Evolutionary conservation across 2,113 vertebrate genomes (phyloP).

Genomic region (Lepus europaeus): DNA sequence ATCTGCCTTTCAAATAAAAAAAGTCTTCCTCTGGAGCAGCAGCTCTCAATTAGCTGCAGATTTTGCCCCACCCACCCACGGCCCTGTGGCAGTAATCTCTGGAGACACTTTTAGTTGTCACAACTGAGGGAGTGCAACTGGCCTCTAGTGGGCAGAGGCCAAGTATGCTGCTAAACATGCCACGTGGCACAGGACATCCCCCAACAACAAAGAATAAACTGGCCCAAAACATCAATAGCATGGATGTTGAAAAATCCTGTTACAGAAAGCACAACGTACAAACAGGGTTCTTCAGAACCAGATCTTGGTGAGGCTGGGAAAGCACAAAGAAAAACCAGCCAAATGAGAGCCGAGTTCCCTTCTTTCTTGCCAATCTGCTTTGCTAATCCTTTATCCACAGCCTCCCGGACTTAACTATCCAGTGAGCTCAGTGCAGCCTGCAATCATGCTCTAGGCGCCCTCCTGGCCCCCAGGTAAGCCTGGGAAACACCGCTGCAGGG

Average conservation of each 20-base stretch:
- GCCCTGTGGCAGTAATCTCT: neutral
- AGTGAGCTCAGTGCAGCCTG: neutral
- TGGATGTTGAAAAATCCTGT: neutral
- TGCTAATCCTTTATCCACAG: neutral
- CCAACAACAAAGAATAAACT: slow-evolving; percentile 33
- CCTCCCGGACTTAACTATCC: slow-evolving; percentile 31
- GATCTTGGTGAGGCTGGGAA: neutral
- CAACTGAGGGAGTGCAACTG: neutral
- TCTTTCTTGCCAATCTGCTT: slow-evolving; percentile 9
- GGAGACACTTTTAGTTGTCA: slow-evolving; percentile 2
- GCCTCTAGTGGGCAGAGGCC: neutral
- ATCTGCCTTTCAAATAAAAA: too few species aligned
- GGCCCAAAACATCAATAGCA: neutral
- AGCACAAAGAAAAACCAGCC: neutral
- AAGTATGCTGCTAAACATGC: slow-evolving; percentile 6
- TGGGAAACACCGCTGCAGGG: neutral
- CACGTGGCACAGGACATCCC: neutral
- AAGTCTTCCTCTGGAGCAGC: neutral
- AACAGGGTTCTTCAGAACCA: neutral
- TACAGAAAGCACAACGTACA: neutral
- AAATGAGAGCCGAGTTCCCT: neutral
- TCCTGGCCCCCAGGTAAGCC: neutral
- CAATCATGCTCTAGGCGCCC: neutral
- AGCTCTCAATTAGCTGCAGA: neutral
- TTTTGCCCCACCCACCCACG: neutral